Base-by-base conservation (phyloP, 1,140 invertebrate species). In the Elymnias hypermnestra region DNA sequence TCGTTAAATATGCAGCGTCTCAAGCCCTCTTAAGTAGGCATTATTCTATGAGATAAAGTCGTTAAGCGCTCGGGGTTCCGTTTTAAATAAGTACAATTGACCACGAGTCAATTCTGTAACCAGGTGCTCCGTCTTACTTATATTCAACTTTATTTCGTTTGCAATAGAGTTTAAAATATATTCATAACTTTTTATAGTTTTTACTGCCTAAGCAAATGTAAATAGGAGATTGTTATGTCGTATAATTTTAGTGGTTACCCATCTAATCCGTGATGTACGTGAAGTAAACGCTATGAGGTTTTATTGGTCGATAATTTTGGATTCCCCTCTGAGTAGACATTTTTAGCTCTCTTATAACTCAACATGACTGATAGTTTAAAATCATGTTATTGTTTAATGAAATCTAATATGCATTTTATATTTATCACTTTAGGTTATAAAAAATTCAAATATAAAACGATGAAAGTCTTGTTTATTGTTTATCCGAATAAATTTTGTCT, bases 41-140 rank as follows among this genome's bases (percentile, higher is more conserved):
- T 77, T 76, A 79, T 72, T 67, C 53, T 57, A 45, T 61, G 53
- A 77, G 66, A 83, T 83, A 75, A 68, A 83, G 78, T 76, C 74
- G 78, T 83, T 78, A 76, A 72, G 58, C 26, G 42, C 33, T 54
- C 23, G 37, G 36, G 46, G 48, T 31, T 56, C 33, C 53, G 40
- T 53, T 49, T 52, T 41, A 45, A 59, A 52, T 52, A 50, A 41
- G 41, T 47, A 55, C 52, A 48, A 39, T 36, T 42, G 46, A 53
- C 40, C 41, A 35, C 42, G 19, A 14, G 36, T 45, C 15, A 18
- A 33, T 17, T 15, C n/a, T 12, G n/a, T 15, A 21, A 6, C n/a
- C n/a, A n/a, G n/a, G n/a, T n/a, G n/a, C n/a, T 13, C 17, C 2
- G 8, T 7, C 6, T 2, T 26, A 23, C 8, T 9, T 0, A 40